phyloP scores from a whole-genome alignment of 1,140 invertebrate genomes.

The Cyclina sinensis region DNA sequence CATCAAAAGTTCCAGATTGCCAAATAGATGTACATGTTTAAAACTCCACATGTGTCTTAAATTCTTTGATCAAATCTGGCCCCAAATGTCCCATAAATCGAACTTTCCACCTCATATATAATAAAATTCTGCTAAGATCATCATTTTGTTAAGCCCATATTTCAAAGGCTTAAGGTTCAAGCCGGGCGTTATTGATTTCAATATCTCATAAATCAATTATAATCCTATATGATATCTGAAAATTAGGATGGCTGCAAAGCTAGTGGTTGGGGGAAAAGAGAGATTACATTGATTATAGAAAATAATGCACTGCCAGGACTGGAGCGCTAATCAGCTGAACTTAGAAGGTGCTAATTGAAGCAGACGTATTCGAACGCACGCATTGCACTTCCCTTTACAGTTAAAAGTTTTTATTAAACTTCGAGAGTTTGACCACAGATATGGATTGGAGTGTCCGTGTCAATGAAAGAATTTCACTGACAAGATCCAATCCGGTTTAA shows the following conservation, averaged over 20 bases:
- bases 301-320: conserved; percentile 11
- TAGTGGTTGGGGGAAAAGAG: background rate
- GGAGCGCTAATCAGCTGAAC: conserved; percentile 34
- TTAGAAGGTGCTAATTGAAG: conserved; percentile 38
- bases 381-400: conserved; percentile 7
- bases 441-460: background rate
- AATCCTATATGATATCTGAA: conserved; percentile 41
- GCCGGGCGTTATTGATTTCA: conserved; percentile 23
- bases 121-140: conserved; percentile 31
- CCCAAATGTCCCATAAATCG: conserved; percentile 42
- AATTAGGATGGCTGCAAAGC: background rate
- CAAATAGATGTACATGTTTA: conserved; percentile 53
- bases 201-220: conserved; percentile 61
- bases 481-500: too few relatives aligned
- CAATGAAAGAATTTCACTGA: too few relatives aligned
- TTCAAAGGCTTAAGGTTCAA: conserved; percentile 33
- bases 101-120: conserved; percentile 8
- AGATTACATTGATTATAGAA: conserved; percentile 42
- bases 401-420: conserved; percentile 3
- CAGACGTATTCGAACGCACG: conserved; percentile 45
- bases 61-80: conserved; percentile 27
- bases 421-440: background rate
- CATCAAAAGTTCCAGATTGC: conserved; percentile 37
- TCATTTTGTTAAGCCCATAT: background rate
- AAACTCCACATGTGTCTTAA: conserved; percentile 45